These are phyloP conservation scores for Apodemus sylvaticus DNA, from an alignment of 2,113 vertebrate species.

Conservation along the genomic window DNA sequence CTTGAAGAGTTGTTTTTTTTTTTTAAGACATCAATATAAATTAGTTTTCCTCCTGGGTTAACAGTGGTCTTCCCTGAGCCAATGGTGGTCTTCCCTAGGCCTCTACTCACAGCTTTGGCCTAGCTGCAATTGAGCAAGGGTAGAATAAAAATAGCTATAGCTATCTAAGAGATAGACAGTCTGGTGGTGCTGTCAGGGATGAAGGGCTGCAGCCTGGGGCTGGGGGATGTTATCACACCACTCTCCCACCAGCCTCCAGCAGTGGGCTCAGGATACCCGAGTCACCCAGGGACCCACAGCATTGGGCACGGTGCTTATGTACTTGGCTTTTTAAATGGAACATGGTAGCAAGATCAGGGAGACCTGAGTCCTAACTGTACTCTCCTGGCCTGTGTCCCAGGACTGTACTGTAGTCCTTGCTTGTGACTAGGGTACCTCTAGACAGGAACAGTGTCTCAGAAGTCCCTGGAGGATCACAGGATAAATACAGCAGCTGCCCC, in stretches of 20 bases:
- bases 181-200: slow-evolving; percentile 54
- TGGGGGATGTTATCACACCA: slow-evolving; percentile 56
- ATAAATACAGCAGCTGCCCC: neutral
- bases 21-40: neutral
- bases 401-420: neutral
- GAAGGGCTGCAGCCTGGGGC: slow-evolving; percentile 51
- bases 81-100: slow-evolving; percentile 36
- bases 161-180: slow-evolving; percentile 78
- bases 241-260: neutral
- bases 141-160: slow-evolving; percentile 79
- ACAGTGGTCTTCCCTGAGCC: neutral
- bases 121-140: slow-evolving; percentile 41
- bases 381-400: neutral
- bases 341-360: neutral
- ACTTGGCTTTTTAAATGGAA: neutral
- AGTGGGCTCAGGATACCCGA: neutral
- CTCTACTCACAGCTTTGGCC: slow-evolving; percentile 46
- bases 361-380: neutral
- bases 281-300: neutral
- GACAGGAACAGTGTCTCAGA: neutral
- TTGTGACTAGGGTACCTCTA: neutral
- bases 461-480: neutral
- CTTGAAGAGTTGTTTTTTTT: neutral
- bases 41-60: neutral
- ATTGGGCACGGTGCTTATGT: neutral